These are phyloP conservation scores for Ispidina picta DNA, from an alignment of 2,797 vertebrate genomes.

Conservation along the genomic window DNA sequence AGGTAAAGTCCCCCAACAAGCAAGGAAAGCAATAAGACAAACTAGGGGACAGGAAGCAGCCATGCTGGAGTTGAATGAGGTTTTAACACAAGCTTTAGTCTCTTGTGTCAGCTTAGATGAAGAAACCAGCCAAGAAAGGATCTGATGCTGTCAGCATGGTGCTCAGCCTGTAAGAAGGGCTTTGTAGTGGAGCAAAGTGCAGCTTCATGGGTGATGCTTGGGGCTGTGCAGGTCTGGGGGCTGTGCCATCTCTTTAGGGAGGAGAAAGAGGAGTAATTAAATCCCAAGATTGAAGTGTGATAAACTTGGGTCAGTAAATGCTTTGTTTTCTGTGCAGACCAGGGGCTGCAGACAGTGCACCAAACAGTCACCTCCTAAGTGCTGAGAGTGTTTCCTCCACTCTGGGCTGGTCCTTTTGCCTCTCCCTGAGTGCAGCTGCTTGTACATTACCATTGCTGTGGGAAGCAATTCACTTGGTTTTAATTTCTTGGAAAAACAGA, in stretches of 20 bases:
- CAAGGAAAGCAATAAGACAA: neutral
- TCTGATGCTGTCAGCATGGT: neutral
- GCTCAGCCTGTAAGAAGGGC: neutral
- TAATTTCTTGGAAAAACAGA: neutral
- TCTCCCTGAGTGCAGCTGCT: neutral
- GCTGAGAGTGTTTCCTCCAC: neutral
- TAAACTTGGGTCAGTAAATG: neutral
- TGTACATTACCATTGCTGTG: rapidly evolving
- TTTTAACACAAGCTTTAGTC: neutral
- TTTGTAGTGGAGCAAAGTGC: neutral
- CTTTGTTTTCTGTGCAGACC: neutral
- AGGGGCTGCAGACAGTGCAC: neutral
- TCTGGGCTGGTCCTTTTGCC: neutral
- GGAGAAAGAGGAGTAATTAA: neutral
- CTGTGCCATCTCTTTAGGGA: neutral
- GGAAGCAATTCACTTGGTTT: neutral
- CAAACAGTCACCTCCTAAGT: rapidly evolving
- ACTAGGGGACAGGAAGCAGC: neutral
- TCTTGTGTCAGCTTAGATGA: neutral
- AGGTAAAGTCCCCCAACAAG: neutral
- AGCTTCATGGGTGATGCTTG: neutral
- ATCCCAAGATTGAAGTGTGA: neutral
- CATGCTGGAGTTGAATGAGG: neutral
- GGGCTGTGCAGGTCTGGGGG: neutral
- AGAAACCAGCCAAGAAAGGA: neutral